Conservation (phyloP, 1,140 invertebrate species). For the Leptinotarsa defecta region DNA sequence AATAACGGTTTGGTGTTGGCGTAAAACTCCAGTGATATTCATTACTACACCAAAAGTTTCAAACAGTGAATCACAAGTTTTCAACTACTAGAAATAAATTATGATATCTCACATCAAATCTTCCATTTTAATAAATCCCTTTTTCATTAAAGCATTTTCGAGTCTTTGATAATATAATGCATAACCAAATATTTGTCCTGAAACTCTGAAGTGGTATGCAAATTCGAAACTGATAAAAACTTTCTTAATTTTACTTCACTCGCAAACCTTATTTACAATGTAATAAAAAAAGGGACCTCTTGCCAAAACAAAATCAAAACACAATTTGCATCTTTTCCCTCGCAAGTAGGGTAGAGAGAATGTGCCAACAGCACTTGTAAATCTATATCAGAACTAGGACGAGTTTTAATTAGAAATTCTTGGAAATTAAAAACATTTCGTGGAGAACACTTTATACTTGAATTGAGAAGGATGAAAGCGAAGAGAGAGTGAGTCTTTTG, state of each 20-base stretch:
- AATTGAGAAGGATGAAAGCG: background rate
- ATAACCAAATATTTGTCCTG: slow-evolving; percentile 16
- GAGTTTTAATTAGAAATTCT: slow-evolving; percentile 19
- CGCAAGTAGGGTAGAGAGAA: slow-evolving; percentile 5
- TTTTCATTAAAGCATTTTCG: background rate
- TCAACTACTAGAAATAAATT: too few species aligned
- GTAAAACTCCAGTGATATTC: too few species aligned
- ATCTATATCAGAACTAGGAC: slow-evolving; percentile 7
- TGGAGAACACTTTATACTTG: background rate
- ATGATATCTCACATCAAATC: too few species aligned
- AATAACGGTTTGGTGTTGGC: too few species aligned
- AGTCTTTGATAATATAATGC: slow-evolving; percentile 8
- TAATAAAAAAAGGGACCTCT: slow-evolving; percentile 4
- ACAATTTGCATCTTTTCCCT: slow-evolving; percentile 17
- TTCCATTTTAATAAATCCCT: background rate
- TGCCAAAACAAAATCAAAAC: slow-evolving; percentile 21
- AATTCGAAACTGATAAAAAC: slow-evolving; percentile 22
- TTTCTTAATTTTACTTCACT: slow-evolving; percentile 17
- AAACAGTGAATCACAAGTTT: too few species aligned
- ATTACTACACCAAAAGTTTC: too few species aligned
- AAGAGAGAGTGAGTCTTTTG: background rate
- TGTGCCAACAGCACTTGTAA: slow-evolving; percentile 11
- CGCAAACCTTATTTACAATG: background rate
- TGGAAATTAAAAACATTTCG: slow-evolving; percentile 21
- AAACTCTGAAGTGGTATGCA: slow-evolving; percentile 7